A percentile compares a stretch with the other conserved stretches of the same genome.
phyloP scores from a whole-genome alignment of 2,888 invertebrate species.

The Catocala sponsa region DNA sequence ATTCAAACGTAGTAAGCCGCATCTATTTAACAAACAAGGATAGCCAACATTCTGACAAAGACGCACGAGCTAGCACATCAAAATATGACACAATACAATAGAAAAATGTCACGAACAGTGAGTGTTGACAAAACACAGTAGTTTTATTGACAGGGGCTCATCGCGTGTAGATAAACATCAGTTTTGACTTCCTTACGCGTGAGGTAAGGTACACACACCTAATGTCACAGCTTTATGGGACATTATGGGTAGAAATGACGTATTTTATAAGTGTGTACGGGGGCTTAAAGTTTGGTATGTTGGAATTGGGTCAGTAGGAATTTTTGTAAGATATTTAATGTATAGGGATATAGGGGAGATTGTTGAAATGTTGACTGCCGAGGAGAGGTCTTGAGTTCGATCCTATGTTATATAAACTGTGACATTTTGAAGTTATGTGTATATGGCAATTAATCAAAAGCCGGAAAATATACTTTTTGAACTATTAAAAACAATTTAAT shows the following conservation, averaged over 20 bases:
- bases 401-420: too few species aligned
- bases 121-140: slow-evolving; percentile 30
- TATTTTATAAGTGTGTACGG: slow-evolving; percentile 41
- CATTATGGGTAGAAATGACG: slow-evolving; percentile 38
- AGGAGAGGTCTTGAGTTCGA: too few species aligned
- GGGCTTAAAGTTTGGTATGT: slow-evolving; percentile 23
- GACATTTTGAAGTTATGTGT: too few species aligned
- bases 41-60: background rate
- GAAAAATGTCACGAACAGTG: slow-evolving; percentile 42
- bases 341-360: background rate
- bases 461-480: too few species aligned
- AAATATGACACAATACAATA: slow-evolving; percentile 24
- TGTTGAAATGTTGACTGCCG: too few species aligned
- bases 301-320: slow-evolving; percentile 23
- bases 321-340: background rate
- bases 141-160: slow-evolving; percentile 45
- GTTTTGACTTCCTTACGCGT: slow-evolving; percentile 50
- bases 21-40: background rate
- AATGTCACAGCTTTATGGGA: slow-evolving; percentile 37
- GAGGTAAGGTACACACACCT: slow-evolving; percentile 26
- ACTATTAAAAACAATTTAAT: too few species aligned
- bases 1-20: too few species aligned
- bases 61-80: slow-evolving; percentile 26
- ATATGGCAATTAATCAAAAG: too few species aligned
- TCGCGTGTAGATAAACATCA: slow-evolving; percentile 61